Conservation (phyloP, 2,888 invertebrate species). For the Polymixis lichenea region DNA sequence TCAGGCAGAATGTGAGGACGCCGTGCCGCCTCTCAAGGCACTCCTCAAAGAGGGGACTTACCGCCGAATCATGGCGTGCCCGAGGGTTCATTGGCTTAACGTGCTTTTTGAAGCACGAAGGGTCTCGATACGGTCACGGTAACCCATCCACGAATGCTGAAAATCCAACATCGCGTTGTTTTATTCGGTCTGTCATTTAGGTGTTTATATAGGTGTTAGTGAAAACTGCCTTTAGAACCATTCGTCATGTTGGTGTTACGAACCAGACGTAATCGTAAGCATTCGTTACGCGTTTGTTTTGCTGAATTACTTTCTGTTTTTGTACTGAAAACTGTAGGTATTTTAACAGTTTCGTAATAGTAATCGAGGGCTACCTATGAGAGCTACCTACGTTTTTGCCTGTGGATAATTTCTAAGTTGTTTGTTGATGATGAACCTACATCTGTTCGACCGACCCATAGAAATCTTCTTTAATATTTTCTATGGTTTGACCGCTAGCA, state of each 20-base stretch:
- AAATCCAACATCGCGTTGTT: too few relatives aligned
- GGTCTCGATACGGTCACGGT: too few relatives aligned
- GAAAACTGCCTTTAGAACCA: not conserved
- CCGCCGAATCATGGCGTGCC: too few relatives aligned
- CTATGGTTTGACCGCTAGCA: not conserved
- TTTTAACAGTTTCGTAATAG: constrained; percentile 19
- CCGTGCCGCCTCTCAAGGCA: too few relatives aligned
- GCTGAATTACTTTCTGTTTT: constrained; percentile 40
- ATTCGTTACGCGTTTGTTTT: constrained; percentile 47
- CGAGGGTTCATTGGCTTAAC: too few relatives aligned
- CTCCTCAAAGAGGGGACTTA: too few relatives aligned
- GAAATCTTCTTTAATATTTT: constrained; percentile 2
- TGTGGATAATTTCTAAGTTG: not conserved
- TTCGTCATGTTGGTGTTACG: constrained; percentile 38
- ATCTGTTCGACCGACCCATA: too few relatives aligned
- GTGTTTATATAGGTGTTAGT: not conserved
- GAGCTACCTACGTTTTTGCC: too few relatives aligned
- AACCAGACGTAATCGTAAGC: constrained; percentile 27
- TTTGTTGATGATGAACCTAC: not conserved
- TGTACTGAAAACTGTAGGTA: constrained; percentile 30
- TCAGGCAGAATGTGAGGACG: too few relatives aligned
- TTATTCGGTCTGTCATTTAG: not conserved
- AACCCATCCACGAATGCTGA: not conserved
- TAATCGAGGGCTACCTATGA: not conserved
- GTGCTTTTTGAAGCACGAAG: not conserved